These are phyloP conservation scores for Columba guinea DNA, from an alignment of 2,797 vertebrate genomes.

Conservation along the genomic window DNA sequence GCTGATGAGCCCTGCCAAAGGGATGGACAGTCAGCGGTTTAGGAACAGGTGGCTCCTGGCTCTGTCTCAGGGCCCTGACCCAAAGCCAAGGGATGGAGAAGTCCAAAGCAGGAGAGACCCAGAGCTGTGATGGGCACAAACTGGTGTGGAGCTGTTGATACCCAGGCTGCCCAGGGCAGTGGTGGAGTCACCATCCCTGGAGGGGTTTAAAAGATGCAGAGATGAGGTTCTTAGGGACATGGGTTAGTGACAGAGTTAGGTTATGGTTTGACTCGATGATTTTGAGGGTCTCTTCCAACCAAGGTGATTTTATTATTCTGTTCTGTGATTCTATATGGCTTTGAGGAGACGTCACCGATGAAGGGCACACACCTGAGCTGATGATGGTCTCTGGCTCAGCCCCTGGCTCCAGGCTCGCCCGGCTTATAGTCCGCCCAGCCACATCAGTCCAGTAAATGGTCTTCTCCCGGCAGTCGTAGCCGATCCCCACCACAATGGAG, in stretches of 20 bases:
- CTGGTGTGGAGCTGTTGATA: not conserved
- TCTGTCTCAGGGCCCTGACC: accelerated
- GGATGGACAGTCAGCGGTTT: not conserved
- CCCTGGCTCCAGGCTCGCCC: slow-evolving; percentile 83
- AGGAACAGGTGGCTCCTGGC: accelerated
- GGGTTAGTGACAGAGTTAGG: too few species aligned
- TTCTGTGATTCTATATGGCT: not conserved
- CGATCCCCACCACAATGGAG: slow-evolving; percentile 94
- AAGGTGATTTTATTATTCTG: too few species aligned
- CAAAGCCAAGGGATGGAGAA: not conserved
- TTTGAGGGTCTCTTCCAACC: too few species aligned
- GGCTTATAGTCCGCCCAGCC: slow-evolving; percentile 88
- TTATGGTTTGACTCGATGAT: too few species aligned
- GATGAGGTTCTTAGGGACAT: too few species aligned
- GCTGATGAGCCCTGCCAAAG: slow-evolving; percentile 86
- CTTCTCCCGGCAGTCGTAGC: slow-evolving; percentile 91
- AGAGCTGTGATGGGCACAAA: accelerated
- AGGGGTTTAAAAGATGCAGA: too few species aligned
- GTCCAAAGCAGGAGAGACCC: not conserved
- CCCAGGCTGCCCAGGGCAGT: too few species aligned
- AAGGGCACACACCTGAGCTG: slow-evolving; percentile 79
- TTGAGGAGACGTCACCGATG: not conserved
- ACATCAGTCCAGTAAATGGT: slow-evolving; percentile 95
- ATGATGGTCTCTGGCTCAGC: slow-evolving; percentile 90
- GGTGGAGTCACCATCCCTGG: too few species aligned